Conservation (phyloP, 2,888 invertebrate species). For the Caenorhabditis zanzibari region DNA sequence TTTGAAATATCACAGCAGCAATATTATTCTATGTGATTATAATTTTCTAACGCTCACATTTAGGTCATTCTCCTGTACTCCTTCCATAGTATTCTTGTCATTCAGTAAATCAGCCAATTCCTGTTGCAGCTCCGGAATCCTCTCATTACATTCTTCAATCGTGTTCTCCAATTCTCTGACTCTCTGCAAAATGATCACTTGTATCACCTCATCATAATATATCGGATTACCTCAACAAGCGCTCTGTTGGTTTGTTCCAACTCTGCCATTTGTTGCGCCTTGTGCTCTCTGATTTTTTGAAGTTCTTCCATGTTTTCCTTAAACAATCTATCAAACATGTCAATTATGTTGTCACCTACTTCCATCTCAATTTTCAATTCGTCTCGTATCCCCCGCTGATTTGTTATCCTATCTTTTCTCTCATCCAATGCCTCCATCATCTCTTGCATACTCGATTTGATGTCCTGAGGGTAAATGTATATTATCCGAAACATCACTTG, state of each 20-base stretch:
- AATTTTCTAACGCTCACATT: conserved; percentile 21
- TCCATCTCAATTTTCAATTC: conserved; percentile 16
- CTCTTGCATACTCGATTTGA: conserved; percentile 53
- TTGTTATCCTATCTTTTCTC: conserved; percentile 61
- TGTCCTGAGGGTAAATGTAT: conserved; percentile 50
- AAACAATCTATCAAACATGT: conserved; percentile 45
- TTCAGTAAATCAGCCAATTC: conserved; percentile 32
- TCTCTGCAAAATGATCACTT: conserved; percentile 25
- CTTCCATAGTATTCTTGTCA: conserved; percentile 41
- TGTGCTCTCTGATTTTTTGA: not conserved
- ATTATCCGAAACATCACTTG: conserved; percentile 1
- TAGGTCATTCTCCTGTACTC: not conserved
- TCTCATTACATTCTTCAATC: conserved; percentile 17
- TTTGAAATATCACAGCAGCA: too few relatives aligned
- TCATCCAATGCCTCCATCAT: conserved; percentile 57
- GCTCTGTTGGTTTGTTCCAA: conserved; percentile 37
- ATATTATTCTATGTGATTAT: not conserved
- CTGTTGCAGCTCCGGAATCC: conserved; percentile 34
- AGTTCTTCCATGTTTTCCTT: conserved; percentile 34
- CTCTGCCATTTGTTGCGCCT: conserved; percentile 30
- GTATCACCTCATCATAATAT: not conserved
- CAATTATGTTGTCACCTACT: conserved; percentile 44
- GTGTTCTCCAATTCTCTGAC: conserved; percentile 35
- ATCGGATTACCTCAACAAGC: conserved; percentile 30
- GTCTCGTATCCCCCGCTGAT: conserved; percentile 42